Percentiles rank a stretch among this genome's conserved stretches.
Conservation (phyloP, 1,140 invertebrate species). For the Trichonephila inaurata region DNA sequence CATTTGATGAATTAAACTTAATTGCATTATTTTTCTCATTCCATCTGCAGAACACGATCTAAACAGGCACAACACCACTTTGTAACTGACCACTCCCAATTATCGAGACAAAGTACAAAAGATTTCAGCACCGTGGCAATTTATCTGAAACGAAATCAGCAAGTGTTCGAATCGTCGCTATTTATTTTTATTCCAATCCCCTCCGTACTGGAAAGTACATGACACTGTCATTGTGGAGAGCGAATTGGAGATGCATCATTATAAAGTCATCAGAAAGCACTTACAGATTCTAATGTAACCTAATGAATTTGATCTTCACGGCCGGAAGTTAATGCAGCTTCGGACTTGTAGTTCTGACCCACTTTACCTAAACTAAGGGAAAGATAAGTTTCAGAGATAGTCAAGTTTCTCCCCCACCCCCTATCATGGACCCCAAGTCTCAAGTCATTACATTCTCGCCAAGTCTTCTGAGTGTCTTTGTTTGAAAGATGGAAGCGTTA, state of each 20-base stretch:
- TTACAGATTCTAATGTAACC: constrained; percentile 73
- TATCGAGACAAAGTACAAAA: background rate
- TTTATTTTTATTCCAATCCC: constrained; percentile 34
- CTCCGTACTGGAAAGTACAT: background rate
- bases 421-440: background rate
- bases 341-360: constrained; percentile 65
- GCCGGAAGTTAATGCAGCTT: constrained; percentile 58
- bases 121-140: background rate
- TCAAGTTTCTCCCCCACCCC: background rate
- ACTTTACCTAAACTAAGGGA: constrained; percentile 55
- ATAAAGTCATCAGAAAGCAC: constrained; percentile 75
- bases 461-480: constrained; percentile 42
- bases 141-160: constrained; percentile 23
- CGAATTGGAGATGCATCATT: constrained; percentile 63
- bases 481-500: constrained; percentile 56
- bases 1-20: background rate
- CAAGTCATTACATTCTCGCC: constrained; percentile 19
- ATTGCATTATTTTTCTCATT: background rate
- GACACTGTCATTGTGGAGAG: constrained; percentile 12
- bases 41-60: background rate
- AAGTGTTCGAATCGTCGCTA: constrained; percentile 44
- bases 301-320: constrained; percentile 73
- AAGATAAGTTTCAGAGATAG: constrained; percentile 19
- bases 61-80: background rate
- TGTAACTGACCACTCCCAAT: background rate